These are phyloP conservation scores for Nemurella pictetii DNA, from an alignment of 2,888 invertebrate genomes.

Conservation along the genomic window DNA sequence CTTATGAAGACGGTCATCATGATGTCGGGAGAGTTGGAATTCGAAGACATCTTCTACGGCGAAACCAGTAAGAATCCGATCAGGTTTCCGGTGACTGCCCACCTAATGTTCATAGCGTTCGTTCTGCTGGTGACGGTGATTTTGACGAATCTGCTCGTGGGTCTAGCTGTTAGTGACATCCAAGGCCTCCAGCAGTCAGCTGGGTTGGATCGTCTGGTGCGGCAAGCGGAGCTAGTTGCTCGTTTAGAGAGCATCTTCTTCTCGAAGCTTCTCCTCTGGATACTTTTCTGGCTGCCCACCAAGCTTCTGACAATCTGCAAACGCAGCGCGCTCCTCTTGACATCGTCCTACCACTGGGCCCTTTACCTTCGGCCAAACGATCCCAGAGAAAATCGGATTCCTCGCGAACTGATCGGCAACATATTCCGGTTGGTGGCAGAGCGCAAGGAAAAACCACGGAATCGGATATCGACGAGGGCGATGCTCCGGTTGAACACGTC, in stretches of 20 bases:
- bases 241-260: conserved; percentile 83
- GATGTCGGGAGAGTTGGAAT: conserved; percentile 88
- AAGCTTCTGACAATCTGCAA: conserved; percentile 68
- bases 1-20: conserved; percentile 80
- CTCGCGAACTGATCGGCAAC: conserved; percentile 72
- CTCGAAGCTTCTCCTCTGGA: conserved; percentile 64
- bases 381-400: conserved; percentile 75
- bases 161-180: conserved; percentile 84
- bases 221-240: conserved; percentile 80
- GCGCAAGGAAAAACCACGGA: conserved; percentile 57
- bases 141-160: conserved; percentile 79
- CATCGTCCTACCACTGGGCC: conserved; percentile 71
- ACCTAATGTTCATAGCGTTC: conserved; percentile 74
- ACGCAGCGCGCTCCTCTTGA: conserved; percentile 73
- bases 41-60: conserved; percentile 78
- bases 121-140: conserved; percentile 80
- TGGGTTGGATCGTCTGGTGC: conserved; percentile 75
- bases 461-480: conserved; percentile 47
- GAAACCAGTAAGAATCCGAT: conserved; percentile 54
- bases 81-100: conserved; percentile 72
- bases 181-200: conserved; percentile 60
- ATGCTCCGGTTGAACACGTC: background rate
- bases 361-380: conserved; percentile 81
- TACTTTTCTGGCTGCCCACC: conserved; percentile 58
- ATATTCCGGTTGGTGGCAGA: conserved; percentile 76